Evolutionary conservation across 2,888 invertebrate species (phyloP).

Genomic region (Hemaris fuciformis): DNA sequence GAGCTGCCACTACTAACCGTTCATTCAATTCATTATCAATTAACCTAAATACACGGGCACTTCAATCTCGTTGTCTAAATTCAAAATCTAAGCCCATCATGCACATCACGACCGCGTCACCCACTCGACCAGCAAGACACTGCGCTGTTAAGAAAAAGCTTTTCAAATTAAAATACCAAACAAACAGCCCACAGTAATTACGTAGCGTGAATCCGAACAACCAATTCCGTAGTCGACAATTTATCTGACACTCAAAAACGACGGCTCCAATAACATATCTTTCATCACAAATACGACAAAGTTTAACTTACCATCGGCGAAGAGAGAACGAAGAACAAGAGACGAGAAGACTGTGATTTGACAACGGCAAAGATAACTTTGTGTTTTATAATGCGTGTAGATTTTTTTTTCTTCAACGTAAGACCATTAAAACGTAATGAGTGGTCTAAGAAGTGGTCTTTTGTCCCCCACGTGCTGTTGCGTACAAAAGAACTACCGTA

Average conservation of each 20-base stretch:
- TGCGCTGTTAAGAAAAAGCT: slow-evolving; percentile 29
- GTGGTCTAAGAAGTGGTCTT: slow-evolving; percentile 73
- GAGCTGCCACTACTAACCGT: not conserved
- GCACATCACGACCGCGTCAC: slow-evolving; percentile 35
- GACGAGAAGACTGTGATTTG: not conserved
- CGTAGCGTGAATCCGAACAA: slow-evolving; percentile 71
- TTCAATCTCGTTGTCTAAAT: slow-evolving; percentile 3
- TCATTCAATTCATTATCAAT: not conserved
- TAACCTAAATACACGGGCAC: slow-evolving; percentile 2
- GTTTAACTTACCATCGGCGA: slow-evolving; percentile 18
- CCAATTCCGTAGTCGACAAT: slow-evolving; percentile 70
- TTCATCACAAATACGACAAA: slow-evolving; percentile 49
- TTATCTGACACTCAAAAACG: slow-evolving; percentile 72
- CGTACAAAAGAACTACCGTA: slow-evolving; percentile 74
- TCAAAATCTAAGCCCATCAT: not conserved
- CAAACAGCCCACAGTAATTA: slow-evolving; percentile 60
- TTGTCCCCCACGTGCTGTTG: slow-evolving; percentile 76
- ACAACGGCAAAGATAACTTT: slow-evolving; percentile 4
- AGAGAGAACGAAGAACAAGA: not conserved
- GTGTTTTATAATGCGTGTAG: slow-evolving; percentile 43
- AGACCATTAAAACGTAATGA: slow-evolving; percentile 80
- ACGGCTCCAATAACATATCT: slow-evolving; percentile 72
- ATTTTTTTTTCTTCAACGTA: slow-evolving; percentile 63
- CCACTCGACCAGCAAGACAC: slow-evolving; percentile 28
- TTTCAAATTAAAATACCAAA: slow-evolving; percentile 59